phyloP scores from a whole-genome alignment of 2,888 invertebrate species.

The Cantharis nigra region DNA sequence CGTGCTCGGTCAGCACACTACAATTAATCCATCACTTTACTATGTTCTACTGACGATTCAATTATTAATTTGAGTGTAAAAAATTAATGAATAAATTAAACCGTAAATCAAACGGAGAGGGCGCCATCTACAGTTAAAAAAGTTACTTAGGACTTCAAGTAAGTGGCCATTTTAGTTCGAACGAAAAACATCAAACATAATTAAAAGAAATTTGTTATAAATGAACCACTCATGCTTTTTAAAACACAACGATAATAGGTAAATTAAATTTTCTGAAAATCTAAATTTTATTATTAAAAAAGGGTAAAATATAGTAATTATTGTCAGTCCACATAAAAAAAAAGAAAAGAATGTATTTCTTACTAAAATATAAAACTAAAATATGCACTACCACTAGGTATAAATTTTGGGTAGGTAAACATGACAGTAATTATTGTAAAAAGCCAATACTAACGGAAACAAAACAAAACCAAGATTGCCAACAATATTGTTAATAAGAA shows the following conservation, averaged over 20 bases:
- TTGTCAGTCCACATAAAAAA: background rate
- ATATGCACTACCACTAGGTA: conserved; percentile 16
- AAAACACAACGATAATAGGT: conserved; percentile 1
- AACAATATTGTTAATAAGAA: conserved; percentile 7
- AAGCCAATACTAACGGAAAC: background rate
- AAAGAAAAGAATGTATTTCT: background rate
- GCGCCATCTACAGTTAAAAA: background rate
- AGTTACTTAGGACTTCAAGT: background rate
- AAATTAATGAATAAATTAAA: background rate
- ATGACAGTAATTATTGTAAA: background rate
- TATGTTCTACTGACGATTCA: background rate
- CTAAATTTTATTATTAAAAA: background rate
- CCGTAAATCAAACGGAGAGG: background rate
- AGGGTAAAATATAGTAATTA: background rate
- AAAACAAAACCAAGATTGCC: background rate
- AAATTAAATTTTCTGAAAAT: background rate
- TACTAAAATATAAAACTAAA: background rate
- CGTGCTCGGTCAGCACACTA: background rate
- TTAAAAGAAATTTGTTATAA: background rate
- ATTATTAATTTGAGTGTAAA: background rate
- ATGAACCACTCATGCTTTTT: conserved; percentile 3
- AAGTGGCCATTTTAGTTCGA: background rate
- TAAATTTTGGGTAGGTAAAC: background rate
- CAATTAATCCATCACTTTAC: background rate
- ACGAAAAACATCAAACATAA: background rate